These are phyloP conservation scores for Trichogramma pretiosum DNA, from an alignment of 1,140 invertebrate species.

Conservation along the genomic window DNA sequence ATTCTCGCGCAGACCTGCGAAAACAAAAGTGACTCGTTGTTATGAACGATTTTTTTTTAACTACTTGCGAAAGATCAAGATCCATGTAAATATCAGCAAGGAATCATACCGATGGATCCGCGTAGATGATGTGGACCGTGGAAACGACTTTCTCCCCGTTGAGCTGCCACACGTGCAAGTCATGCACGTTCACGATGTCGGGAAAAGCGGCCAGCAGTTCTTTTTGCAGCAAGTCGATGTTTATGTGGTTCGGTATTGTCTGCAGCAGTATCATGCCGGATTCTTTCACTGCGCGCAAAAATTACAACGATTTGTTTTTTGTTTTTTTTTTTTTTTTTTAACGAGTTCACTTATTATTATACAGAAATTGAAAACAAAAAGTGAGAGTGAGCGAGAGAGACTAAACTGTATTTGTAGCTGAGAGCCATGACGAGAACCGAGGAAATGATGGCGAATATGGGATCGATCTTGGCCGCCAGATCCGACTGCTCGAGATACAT, in stretches of 20 bases:
- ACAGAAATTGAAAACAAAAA: background rate
- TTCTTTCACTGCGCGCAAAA: constrained; percentile 58
- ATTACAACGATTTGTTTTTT: constrained; percentile 9
- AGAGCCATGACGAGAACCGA: constrained; percentile 53
- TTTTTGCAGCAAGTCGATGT: constrained; percentile 57
- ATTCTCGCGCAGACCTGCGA: constrained; percentile 55
- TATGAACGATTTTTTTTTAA: too few relatives aligned
- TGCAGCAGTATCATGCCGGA: constrained; percentile 69
- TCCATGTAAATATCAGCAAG: background rate
- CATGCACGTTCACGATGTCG: constrained; percentile 68
- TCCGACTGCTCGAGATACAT: constrained; percentile 52
- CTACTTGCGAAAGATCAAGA: too few relatives aligned
- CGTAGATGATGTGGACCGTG: constrained; percentile 66
- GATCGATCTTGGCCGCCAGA: constrained; percentile 65
- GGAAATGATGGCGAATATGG: constrained; percentile 58
- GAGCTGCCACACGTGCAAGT: constrained; percentile 74
- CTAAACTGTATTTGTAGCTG: constrained; percentile 68
- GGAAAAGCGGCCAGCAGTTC: constrained; percentile 64
- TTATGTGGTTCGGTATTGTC: constrained; percentile 71
- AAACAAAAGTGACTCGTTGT: too few relatives aligned
- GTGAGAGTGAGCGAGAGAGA: background rate
- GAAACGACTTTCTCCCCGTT: constrained; percentile 61
- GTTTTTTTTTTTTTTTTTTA: background rate
- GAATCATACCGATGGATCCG: constrained; percentile 49
- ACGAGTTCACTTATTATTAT: background rate